Evolutionary conservation across 2,797 vertebrate genomes (phyloP), one percentile per base, ranked within the genome.

Genomic region (Protosalanx chinensis): DNA sequence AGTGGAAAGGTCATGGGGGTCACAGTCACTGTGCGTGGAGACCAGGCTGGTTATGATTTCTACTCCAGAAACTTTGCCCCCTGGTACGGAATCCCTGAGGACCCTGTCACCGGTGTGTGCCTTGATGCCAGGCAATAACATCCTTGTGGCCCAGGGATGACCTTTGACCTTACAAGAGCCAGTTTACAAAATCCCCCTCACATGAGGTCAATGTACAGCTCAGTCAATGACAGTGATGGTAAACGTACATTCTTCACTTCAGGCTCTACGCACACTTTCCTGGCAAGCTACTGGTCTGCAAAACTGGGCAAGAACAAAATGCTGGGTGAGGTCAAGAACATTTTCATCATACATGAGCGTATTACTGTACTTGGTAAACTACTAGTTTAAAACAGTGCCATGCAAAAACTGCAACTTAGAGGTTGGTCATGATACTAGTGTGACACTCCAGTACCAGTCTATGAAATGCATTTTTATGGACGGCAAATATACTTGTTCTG

Each of bases 51-150:
- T 2, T 93, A 94, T n/a, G 95, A 97, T 88, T 98, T 98, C 86
- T 96, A 94, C 87, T 97, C 96, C 72, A 93, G 96, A 80, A 93
- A 92, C 80, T 98, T 98, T 84, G 79, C 94, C 60, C 96, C 97
- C 0, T 98, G 96, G 97, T 35, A 88, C 1, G 96, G 96, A 32
- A 1, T 98, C 80, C 66, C 90, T 4, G 97, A 98, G 84, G 97
- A 98, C 79, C 96, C 96, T 0, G 96, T 98, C 58, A 96, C 94
- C 84, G 97, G 97, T 98, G 83, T 74, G 41, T 46, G 41, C 41
- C 41, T 46, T 46, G 10, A 46, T 29, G 1, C 15, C 64, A 73
- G 29, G 32, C 10, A 46, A 46, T 46, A 15, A 16, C 1, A 20
- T 46, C 6, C 20, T 41, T 8, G 15, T 35, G 16, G 12, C 35